These are phyloP conservation scores for Chaetodon trifasciatus DNA, from an alignment of 2,797 vertebrate species.

Conservation along the genomic window DNA sequence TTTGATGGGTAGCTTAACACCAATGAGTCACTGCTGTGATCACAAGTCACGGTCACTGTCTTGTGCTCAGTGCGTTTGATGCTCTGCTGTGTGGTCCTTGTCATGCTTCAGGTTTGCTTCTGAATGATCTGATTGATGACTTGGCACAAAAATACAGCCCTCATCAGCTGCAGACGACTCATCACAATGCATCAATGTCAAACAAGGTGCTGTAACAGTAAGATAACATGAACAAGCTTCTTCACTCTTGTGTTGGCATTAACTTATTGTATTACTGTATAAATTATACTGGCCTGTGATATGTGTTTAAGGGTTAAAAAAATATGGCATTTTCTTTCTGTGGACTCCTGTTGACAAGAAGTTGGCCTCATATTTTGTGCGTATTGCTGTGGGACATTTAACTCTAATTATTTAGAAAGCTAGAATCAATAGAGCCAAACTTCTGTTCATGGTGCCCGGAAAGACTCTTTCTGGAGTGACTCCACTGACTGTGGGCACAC, in stretches of 20 bases:
- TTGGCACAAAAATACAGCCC: background rate
- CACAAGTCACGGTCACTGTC: background rate
- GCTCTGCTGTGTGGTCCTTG: background rate
- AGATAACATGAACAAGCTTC: background rate
- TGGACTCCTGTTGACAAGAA: background rate
- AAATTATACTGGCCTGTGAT: background rate
- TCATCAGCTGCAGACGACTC: background rate
- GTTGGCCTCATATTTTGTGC: background rate
- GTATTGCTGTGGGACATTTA: conserved; percentile 32
- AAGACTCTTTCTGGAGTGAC: conserved; percentile 33
- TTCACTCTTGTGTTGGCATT: no score
- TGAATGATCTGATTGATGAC: background rate
- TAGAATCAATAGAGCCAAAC: conserved; percentile 19
- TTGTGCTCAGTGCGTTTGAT: background rate
- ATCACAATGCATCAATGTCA: background rate
- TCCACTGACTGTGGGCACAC: conserved; percentile 27
- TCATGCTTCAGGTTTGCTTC: background rate
- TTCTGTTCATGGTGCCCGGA: conserved; percentile 17
- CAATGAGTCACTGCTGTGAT: conserved; percentile 7
- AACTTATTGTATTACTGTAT: no score
- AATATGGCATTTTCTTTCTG: background rate
- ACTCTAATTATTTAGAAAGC: conserved; percentile 33
- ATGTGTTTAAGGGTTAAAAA: background rate
- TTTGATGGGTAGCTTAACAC: background rate
- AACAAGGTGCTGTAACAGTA: background rate